phyloP scores from a whole-genome alignment of 2,797 vertebrate species.

The Champsocephalus esox region DNA sequence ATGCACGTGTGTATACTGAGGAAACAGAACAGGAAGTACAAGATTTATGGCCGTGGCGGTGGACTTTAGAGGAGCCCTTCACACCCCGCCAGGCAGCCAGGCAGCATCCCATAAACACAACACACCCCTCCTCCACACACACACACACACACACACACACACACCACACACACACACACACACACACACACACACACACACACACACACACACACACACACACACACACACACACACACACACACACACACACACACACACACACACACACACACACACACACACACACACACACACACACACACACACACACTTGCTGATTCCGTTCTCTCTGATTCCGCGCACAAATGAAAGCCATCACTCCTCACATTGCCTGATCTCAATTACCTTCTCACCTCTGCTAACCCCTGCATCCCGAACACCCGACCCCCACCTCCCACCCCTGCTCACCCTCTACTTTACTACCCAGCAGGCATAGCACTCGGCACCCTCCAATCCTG shows the following conservation, averaged over 20 bases:
- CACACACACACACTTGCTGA: constrained; percentile 25
- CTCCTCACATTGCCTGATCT: constrained; percentile 71
- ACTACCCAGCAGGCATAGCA: constrained; percentile 83
- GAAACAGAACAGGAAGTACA: constrained; percentile 51
- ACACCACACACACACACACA: background rate
- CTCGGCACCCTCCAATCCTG: constrained; percentile 78
- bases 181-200: constrained; percentile 11
- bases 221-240: constrained; percentile 5
- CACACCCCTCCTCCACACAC: constrained; percentile 21
- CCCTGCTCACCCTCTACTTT: constrained; percentile 64
- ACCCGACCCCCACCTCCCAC: constrained; percentile 50
- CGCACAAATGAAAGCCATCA: constrained; percentile 44
- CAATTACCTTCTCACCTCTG: constrained; percentile 81
- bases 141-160: constrained; percentile 22
- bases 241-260: no score
- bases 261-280: no score
- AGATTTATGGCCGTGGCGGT: constrained; percentile 60
- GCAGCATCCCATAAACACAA: constrained; percentile 40
- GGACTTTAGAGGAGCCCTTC: constrained; percentile 55
- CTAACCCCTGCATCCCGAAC: constrained; percentile 68
- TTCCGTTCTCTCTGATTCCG: constrained; percentile 10
- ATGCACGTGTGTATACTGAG: constrained; percentile 14
- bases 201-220: constrained; percentile 1
- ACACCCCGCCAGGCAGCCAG: constrained; percentile 37
- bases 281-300: background rate